Base-by-base conservation (phyloP, 2,797 vertebrate genomes). In the Prionace glauca region DNA sequence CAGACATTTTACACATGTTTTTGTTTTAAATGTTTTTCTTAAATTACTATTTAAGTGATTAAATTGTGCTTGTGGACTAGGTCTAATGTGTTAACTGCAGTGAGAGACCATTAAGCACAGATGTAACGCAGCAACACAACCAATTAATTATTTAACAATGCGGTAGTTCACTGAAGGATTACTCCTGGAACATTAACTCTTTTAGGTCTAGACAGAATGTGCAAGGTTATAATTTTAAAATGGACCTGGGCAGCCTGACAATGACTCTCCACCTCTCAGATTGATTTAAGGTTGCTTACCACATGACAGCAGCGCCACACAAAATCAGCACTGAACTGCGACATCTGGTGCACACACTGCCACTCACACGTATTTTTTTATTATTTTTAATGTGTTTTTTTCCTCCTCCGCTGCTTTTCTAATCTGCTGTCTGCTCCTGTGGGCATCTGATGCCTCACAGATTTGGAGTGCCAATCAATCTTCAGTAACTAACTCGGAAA, bases 21-120 rank as follows among this genome's bases (percentile, higher is more conserved):
- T 65, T 72, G 45, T 93, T 92, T 95, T 92, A 92, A 92, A 67
- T 92, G 90, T 69, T 92, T 92, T 92, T 92, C 90, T 69, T 92
- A 92, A 92, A 41, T 92, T 92, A 92, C 90, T 92, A 24, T 36
- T 92, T 36, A 62, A 92, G 90, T 92, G 62, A 67, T 92, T 92
- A 92, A 69, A 67, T 92, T 92, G 90, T 92, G 90, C 90, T 92
- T 41, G 90, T 24, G 29, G 90, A 92, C 90, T 69, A 7, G 20
- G 90, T 69, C 90, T 92, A 92, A 92, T 92, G 90, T 92, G 90
- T 92, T 92, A 92, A 92, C 90, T 92, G 90, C 90, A 92, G 62
- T 8, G 65, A 69, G 90, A 92, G 65, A 92, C 62, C 65, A 92
- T 92, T 92, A 92, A 69, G 90, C 90, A 92, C 90, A 92, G 90